phyloP scores from a whole-genome alignment of 2,113 vertebrate species.

The Halichoerus grypus region DNA sequence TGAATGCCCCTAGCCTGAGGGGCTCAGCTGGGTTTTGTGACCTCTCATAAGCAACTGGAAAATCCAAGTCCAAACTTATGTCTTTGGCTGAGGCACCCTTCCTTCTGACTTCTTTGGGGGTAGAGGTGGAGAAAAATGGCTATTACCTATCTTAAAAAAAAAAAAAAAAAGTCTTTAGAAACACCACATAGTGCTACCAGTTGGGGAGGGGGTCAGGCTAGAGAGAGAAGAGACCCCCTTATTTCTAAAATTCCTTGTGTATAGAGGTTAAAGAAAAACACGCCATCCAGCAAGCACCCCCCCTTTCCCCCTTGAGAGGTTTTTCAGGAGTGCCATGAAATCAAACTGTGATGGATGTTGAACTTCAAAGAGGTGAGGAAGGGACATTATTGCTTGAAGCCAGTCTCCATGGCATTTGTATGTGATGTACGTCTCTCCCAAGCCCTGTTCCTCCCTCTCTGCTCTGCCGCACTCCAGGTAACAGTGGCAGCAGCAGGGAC shows the following conservation, averaged over 20 bases:
- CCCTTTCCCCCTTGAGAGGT: background rate
- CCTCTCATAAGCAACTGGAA: slow-evolving; percentile 31
- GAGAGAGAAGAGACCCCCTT: background rate
- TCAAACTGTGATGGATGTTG: slow-evolving; percentile 27
- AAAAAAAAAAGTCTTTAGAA: background rate
- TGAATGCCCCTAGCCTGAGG: background rate
- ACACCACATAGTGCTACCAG: background rate
- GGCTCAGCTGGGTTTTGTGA: background rate
- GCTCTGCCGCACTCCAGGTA: background rate
- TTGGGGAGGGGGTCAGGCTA: background rate
- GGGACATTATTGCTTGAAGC: background rate
- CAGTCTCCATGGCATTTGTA: background rate
- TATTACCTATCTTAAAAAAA: background rate
- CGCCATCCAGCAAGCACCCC: background rate
- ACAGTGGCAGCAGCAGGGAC: background rate
- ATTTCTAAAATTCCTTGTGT: slow-evolving; percentile 27
- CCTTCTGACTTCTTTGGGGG: slow-evolving; percentile 38
- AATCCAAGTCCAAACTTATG: background rate
- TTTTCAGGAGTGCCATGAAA: slow-evolving; percentile 53
- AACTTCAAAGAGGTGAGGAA: slow-evolving; percentile 53
- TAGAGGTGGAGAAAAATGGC: background rate
- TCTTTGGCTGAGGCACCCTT: background rate
- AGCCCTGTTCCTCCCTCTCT: background rate
- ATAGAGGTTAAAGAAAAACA: background rate
- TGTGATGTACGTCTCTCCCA: background rate